phyloP scores from a whole-genome alignment of 2,888 invertebrate species.

The Tortrix viridana region DNA sequence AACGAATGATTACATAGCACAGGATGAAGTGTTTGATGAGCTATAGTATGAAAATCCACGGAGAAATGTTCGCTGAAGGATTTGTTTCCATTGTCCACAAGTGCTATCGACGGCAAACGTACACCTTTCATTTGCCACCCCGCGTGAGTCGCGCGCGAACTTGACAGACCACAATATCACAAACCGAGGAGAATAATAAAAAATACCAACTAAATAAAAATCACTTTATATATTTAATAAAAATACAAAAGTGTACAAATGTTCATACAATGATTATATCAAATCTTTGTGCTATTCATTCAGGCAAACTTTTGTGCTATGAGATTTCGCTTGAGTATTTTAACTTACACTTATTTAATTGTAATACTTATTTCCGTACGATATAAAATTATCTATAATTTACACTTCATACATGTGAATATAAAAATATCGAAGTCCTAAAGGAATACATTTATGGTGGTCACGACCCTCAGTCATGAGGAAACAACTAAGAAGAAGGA shows the following conservation, averaged over 20 bases:
- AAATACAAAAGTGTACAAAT: constrained; percentile 77
- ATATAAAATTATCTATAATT: constrained; percentile 4
- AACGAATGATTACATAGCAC: no score
- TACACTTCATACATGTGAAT: constrained; percentile 1
- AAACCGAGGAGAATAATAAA: constrained; percentile 36
- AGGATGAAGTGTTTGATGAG: no score
- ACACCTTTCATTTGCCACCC: no score
- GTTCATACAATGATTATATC: constrained; percentile 54
- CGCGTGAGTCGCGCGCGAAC: no score
- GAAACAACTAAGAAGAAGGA: no score
- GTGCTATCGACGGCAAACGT: no score
- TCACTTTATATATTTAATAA: constrained; percentile 69
- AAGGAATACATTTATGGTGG: neutral
- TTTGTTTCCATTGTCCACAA: no score
- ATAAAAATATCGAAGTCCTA: constrained; percentile 9
- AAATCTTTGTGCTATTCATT: constrained; percentile 62
- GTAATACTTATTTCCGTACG: constrained; percentile 14
- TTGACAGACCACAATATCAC: no score
- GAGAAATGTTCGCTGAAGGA: no score
- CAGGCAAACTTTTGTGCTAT: constrained; percentile 48
- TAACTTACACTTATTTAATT: constrained; percentile 20
- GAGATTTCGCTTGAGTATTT: constrained; percentile 35
- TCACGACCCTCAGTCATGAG: no score
- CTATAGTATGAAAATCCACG: no score
- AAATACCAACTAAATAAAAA: constrained; percentile 48